Percentiles rank a stretch among this genome's conserved stretches.
Evolutionary conservation across 2,797 vertebrate genomes (phyloP).

Genomic region (Phoxinus dragarum): DNA sequence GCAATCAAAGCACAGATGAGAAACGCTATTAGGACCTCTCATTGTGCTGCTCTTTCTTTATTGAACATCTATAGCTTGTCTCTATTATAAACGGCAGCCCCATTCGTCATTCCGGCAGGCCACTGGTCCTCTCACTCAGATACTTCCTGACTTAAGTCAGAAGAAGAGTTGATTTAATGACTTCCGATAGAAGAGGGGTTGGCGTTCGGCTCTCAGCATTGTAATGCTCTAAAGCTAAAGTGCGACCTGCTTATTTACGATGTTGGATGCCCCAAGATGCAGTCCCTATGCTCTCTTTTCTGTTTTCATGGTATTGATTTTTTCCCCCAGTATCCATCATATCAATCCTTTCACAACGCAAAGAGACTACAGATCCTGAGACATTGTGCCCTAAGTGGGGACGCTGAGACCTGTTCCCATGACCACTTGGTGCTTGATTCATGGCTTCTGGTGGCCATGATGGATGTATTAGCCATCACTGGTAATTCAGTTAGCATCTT

Average conservation of each 20-base stretch:
- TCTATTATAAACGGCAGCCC: slow-evolving; percentile 43
- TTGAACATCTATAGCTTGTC: slow-evolving; percentile 47
- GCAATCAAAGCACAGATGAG: slow-evolving; percentile 38
- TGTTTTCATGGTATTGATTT: slow-evolving; percentile 42
- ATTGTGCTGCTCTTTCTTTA: slow-evolving; percentile 43
- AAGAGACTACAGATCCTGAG: slow-evolving; percentile 27
- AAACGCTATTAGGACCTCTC: slow-evolving; percentile 11
- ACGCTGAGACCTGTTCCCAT: slow-evolving; percentile 7
- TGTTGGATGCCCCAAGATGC: slow-evolving; percentile 20
- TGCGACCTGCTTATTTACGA: slow-evolving; percentile 40
- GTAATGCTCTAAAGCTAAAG: slow-evolving; percentile 28
- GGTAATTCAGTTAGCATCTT: slow-evolving; percentile 56
- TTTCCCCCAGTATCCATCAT: slow-evolving; percentile 47
- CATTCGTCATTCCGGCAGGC: slow-evolving; percentile 48
- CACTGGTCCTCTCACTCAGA: slow-evolving; percentile 4
- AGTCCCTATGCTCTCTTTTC: slow-evolving; percentile 27
- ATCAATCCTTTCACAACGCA: slow-evolving; percentile 31
- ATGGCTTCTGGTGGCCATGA: slow-evolving; percentile 36
- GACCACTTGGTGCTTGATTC: slow-evolving; percentile 51
- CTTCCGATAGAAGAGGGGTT: slow-evolving; percentile 32
- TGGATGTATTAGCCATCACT: slow-evolving; percentile 49
- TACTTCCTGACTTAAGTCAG: slow-evolving; percentile 36
- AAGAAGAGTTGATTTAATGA: slow-evolving; percentile 35
- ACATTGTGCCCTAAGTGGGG: slow-evolving; percentile 45
- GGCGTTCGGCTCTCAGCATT: background rate